These are phyloP conservation scores for Heliconius congener DNA, from an alignment of 1,140 invertebrate genomes.

Conservation along the genomic window DNA sequence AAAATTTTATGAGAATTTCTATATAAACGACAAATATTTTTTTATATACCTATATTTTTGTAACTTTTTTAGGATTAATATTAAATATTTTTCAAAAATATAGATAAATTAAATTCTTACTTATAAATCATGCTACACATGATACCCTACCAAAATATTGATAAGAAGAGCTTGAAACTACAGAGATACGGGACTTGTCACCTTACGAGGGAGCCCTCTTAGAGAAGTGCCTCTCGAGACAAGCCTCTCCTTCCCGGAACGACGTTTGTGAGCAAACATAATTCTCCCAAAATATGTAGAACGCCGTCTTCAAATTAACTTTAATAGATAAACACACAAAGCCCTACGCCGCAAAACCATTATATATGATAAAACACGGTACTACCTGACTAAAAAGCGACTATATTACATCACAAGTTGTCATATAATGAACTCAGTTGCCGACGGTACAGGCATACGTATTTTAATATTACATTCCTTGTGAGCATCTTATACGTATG, in stretches of 20 bases:
- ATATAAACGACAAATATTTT: too few species aligned
- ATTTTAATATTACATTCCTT: conserved; percentile 46
- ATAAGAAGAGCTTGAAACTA: conserved; percentile 49
- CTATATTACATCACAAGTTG: conserved; percentile 35
- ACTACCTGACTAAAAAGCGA: conserved; percentile 34
- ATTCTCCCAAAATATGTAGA: conserved; percentile 65
- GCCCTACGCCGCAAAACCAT: conserved; percentile 28
- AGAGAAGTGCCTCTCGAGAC: conserved; percentile 66
- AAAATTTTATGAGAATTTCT: too few species aligned
- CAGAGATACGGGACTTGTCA: conserved; percentile 72
- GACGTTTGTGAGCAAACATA: conserved; percentile 71
- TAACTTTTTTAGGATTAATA: too few species aligned
- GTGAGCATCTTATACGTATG: conserved; percentile 43
- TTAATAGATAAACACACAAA: conserved; percentile 49
- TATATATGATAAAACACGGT: conserved; percentile 23
- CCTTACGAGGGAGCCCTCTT: conserved; percentile 61
- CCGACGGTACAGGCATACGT: conserved; percentile 37
- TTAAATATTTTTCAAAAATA: background rate
- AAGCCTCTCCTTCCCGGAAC: conserved; percentile 54
- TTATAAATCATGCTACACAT: background rate
- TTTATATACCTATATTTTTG: too few species aligned
- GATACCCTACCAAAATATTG: background rate
- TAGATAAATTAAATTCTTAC: background rate
- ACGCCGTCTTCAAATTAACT: conserved; percentile 63
- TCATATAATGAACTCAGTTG: conserved; percentile 45